Evolutionary conservation across 2,888 invertebrate genomes (phyloP), one percentile per base, ranked within the genome.

Genomic region (Brassicogethes aeneus): DNA sequence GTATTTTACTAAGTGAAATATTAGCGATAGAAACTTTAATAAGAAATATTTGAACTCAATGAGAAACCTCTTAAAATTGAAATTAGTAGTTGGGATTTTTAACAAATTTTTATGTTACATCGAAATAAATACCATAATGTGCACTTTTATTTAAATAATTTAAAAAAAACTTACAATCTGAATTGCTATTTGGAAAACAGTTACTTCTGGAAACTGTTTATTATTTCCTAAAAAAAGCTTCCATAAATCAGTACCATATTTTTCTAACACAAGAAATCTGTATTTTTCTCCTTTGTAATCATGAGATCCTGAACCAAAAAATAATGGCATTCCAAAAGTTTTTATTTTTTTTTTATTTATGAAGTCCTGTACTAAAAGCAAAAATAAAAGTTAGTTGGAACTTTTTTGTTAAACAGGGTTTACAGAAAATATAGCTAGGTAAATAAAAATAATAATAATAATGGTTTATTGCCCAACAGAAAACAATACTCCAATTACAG

Each of bases 231-330:
- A 69, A 57, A 88, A 86, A 36, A 87, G 57, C 55, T 82, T 85
- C 76, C 89, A 80, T 12, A 96, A 68, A 69, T 95, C 93, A 50
- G 76, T 79, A 2, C 91, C 91, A 64, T 87, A 96, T 44, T 90
- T 79, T 43, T 94, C 89, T 76, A 97, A 85, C 1, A 88, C 83
- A 47, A 89, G 68, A 67, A 94, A 97, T 32, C 99, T 75, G 65
- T 92, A 93, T 57, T 87, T 87, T 41, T 79, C 74, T 1, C 75
- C 77, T 42, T 85, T 82, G 56, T 72, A 76, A 15, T 81, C 82
- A 57, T 89, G 86, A 2, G 86, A 82, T 0, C 99, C 97, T 45
- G 82, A 85, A 2, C 86, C 89, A 45, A 87, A 70, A 61, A 82
- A 91, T 32, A 76, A 70, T 0, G 95, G 94, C 79, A 95, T 85